Conservation (phyloP, 2,888 invertebrate genomes). For the Branchipolynoe longqiensis region DNA sequence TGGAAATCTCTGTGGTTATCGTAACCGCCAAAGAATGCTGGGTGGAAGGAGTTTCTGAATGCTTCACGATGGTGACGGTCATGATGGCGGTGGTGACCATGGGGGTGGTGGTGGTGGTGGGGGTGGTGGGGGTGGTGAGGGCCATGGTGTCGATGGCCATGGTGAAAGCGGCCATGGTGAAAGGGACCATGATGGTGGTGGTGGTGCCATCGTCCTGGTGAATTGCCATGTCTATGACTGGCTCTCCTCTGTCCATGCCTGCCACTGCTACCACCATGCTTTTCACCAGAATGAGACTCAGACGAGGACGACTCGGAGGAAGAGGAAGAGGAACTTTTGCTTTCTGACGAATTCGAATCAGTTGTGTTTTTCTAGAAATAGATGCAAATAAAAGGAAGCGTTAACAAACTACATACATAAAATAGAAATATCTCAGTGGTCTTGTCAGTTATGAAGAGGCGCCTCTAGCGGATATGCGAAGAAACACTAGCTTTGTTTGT, state of each 20-base stretch:
- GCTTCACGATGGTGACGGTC: neutral
- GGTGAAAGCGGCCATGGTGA: neutral
- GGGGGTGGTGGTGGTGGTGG: neutral
- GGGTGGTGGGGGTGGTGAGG: conserved; percentile 2
- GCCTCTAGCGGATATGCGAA: too few species aligned
- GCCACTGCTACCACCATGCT: neutral
- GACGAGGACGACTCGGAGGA: conserved; percentile 6
- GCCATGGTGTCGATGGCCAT: conserved; percentile 12
- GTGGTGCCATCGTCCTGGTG: conserved; percentile 14
- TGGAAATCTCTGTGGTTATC: neutral
- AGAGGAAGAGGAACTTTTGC: neutral
- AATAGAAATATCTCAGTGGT: too few species aligned
- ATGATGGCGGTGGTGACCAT: neutral
- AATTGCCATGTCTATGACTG: neutral
- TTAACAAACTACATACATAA: too few species aligned
- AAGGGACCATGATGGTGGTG: conserved; percentile 11
- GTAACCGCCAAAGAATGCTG: too few species aligned
- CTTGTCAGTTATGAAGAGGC: too few species aligned
- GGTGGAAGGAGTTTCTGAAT: neutral
- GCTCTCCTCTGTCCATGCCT: neutral
- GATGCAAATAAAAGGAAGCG: too few species aligned
- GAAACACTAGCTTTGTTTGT: too few species aligned
- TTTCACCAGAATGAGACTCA: neutral
- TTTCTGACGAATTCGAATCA: neutral
- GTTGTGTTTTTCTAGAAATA: conserved; percentile 7